Percentiles rank a stretch among this genome's conserved stretches.
phyloP scores from a whole-genome alignment of 2,113 vertebrate species.

The Lichenostomus cassidix region DNA sequence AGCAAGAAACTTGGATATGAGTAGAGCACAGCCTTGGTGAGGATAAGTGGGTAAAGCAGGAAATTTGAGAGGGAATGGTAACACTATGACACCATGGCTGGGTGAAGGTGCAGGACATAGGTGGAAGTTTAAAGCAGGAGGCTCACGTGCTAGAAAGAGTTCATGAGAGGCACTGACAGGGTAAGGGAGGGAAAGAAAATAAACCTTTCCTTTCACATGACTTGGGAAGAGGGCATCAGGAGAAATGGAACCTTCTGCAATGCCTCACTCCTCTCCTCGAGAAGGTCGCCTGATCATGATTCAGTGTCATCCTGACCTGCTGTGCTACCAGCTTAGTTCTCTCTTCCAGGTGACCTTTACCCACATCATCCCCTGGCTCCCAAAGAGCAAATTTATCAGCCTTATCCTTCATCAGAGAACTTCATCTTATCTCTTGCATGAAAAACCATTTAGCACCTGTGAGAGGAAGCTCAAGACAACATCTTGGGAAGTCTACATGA shows the following conservation, averaged over 20 bases:
- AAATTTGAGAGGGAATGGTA: neutral
- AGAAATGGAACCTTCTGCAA: neutral
- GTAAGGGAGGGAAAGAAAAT: neutral
- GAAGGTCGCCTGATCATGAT: neutral
- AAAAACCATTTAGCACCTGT: neutral
- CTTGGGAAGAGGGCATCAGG: neutral
- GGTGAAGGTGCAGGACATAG: accelerated
- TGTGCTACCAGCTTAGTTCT: neutral
- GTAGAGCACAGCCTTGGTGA: neutral
- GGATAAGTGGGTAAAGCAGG: neutral
- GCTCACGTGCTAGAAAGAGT: neutral
- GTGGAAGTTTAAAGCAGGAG: neutral
- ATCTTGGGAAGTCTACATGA: neutral
- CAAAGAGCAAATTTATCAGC: neutral
- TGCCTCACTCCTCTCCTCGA: neutral
- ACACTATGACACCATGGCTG: neutral
- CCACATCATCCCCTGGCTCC: accelerated
- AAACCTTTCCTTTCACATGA: accelerated
- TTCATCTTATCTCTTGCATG: neutral
- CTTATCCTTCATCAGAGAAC: neutral
- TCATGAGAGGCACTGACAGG: neutral
- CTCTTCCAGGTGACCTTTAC: neutral
- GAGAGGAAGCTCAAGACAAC: neutral
- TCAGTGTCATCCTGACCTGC: neutral
- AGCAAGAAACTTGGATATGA: neutral